Conservation (phyloP, 2,888 invertebrate species). For the Entomobrya multifasciata region DNA sequence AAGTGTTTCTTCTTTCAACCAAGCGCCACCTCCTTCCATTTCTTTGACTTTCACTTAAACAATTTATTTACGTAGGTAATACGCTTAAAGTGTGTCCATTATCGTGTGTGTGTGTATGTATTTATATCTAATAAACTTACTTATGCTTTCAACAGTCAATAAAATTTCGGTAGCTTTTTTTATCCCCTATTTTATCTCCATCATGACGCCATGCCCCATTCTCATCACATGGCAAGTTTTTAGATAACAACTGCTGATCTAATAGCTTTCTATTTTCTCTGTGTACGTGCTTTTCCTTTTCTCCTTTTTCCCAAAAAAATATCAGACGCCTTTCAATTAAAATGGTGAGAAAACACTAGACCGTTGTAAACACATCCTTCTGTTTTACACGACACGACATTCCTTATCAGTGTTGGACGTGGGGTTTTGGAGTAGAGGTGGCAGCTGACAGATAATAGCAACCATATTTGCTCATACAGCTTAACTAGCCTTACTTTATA, state of each 20-base stretch:
- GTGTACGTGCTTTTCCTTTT: neutral
- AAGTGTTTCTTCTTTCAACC: neutral
- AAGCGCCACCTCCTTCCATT: no score
- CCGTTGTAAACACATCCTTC: no score
- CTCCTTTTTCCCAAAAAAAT: neutral
- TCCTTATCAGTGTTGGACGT: no score
- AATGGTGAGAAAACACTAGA: neutral
- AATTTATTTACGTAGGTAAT: neutral
- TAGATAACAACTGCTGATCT: slow-evolving; percentile 28
- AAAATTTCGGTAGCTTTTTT: no score
- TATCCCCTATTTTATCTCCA: neutral
- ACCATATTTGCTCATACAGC: neutral
- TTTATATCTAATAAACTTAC: neutral
- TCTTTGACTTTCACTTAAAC: no score
- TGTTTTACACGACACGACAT: no score
- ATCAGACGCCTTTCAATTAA: neutral
- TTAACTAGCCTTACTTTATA: neutral
- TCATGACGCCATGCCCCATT: no score
- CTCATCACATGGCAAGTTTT: neutral
- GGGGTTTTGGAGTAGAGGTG: no score
- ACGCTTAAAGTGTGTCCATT: neutral
- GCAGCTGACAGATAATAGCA: no score
- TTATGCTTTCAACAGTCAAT: no score
- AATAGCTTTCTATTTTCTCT: slow-evolving; percentile 29
- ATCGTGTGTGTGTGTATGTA: neutral